Percentiles rank a stretch among this genome's conserved stretches.
phyloP scores from a whole-genome alignment of 2,113 vertebrate genomes.

The Damaliscus lunatus region DNA sequence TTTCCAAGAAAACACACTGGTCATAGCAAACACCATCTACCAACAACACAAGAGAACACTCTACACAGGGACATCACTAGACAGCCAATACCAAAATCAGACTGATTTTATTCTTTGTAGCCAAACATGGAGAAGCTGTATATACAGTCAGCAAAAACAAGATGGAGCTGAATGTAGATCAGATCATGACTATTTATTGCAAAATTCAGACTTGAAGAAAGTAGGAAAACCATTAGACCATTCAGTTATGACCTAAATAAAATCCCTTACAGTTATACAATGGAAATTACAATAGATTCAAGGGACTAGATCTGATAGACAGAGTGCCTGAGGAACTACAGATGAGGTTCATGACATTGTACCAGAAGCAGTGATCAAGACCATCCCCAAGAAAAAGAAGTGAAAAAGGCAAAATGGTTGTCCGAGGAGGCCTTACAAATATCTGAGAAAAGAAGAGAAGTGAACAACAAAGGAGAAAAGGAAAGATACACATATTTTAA shows the following conservation, averaged over 20 bases:
- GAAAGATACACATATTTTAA: not conserved
- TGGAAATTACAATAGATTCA: not conserved
- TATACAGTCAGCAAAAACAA: not conserved
- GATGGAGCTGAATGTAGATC: not conserved
- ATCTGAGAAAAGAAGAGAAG: not conserved
- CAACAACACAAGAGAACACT: not conserved
- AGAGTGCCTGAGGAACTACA: not conserved
- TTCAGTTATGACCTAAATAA: not conserved
- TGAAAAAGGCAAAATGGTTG: not conserved
- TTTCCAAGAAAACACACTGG: not conserved
- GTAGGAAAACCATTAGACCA: not conserved
- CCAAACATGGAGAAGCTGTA: not conserved
- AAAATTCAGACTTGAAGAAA: not conserved
- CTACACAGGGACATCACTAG: not conserved
- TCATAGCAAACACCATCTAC: not conserved
- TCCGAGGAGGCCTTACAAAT: not conserved
- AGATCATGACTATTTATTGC: not conserved
- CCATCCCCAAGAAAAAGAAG: not conserved
- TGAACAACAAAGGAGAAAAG: not conserved
- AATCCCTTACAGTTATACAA: not conserved
- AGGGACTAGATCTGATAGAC: not conserved
- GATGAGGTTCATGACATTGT: not conserved
- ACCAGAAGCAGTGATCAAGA: not conserved
- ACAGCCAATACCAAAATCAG: not conserved
- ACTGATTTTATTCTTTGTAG: not conserved